Percentiles rank a stretch among this genome's conserved stretches.
These are phyloP conservation scores for Harpegnathos saltator DNA, from an alignment of 1,140 invertebrate species.

Conservation along the genomic window DNA sequence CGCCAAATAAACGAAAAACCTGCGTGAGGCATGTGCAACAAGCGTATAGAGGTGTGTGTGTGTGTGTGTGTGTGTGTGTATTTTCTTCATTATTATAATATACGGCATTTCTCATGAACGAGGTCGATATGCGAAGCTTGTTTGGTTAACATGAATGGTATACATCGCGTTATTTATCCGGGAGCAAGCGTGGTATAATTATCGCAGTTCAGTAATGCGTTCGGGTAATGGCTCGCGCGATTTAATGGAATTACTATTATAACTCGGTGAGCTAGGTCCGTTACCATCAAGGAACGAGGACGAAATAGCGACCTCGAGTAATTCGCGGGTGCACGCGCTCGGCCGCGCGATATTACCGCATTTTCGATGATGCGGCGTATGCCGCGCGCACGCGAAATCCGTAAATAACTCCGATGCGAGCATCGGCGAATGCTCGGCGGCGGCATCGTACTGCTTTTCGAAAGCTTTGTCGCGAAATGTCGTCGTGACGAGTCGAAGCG, in stretches of 20 bases:
- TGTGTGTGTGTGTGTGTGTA: not conserved
- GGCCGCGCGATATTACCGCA: slow-evolving; percentile 53
- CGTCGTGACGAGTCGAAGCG: slow-evolving; percentile 33
- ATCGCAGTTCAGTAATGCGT: slow-evolving; percentile 53
- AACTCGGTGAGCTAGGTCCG: slow-evolving; percentile 39
- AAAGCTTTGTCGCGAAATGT: slow-evolving; percentile 4
- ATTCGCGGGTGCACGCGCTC: slow-evolving; percentile 48
- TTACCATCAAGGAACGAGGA: slow-evolving; percentile 37
- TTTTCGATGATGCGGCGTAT: slow-evolving; percentile 24
- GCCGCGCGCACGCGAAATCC: not conserved
- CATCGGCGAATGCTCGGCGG: not conserved
- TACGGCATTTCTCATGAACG: not conserved
- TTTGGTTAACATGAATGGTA: slow-evolving; percentile 29
- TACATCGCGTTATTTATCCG: slow-evolving; percentile 44
- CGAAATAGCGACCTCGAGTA: slow-evolving; percentile 53
- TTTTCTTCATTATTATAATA: not conserved
- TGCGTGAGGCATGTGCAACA: too few relatives aligned
- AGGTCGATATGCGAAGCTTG: slow-evolving; percentile 24
- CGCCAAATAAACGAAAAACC: too few relatives aligned
- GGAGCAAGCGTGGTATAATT: slow-evolving; percentile 42
- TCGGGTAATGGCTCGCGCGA: slow-evolving; percentile 49
- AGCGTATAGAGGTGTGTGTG: too few relatives aligned
- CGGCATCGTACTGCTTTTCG: slow-evolving; percentile 53
- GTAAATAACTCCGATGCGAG: slow-evolving; percentile 58
- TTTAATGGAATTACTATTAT: slow-evolving; percentile 62